Base-by-base conservation (phyloP, 1,140 invertebrate species). In the Teleopsis dalmanni region DNA sequence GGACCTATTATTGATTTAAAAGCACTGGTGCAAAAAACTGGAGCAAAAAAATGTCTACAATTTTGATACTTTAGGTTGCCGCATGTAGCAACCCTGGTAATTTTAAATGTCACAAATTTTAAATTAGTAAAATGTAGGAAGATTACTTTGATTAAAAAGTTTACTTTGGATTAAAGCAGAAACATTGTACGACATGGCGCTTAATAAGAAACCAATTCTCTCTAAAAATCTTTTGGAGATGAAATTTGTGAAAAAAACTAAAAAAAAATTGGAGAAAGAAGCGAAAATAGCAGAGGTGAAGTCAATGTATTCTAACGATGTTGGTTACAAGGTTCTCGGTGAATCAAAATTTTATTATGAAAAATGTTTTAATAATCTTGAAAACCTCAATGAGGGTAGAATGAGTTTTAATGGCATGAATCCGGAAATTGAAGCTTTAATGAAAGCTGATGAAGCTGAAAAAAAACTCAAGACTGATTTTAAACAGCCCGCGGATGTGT, bases 161-260 rank as follows among this genome's bases (percentile, higher is more conserved):
- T n/a, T n/a, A n/a, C n/a, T n/a, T n/a, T n/a, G n/a, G n/a, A n/a
- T n/a, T n/a, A n/a, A n/a, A n/a, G n/a, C n/a, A n/a, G n/a, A n/a
- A n/a, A n/a, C n/a, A n/a, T n/a, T n/a, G n/a, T n/a, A n/a, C n/a
- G n/a, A n/a, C n/a, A n/a, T n/a, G n/a, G n/a, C n/a, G n/a, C n/a
- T n/a, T n/a, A n/a, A n/a, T n/a, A n/a, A n/a, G n/a, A n/a, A n/a
- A n/a, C 58, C 71, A 8, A 72, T 74, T 33, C 62, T 87, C 25
- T 85, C 84, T 0, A 85, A 83, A 60, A 76, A 78, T 10, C 78
- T 86, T 42, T 62, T 87, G 52, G 80, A 85, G 50, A 87, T 87
- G 84, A 85, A 85, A 78, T 95, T 95, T 71, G 94, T 95, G 91
- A 87, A 88, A 70, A 82, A 81, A 60, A 89, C 85, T 27, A 92